Evolutionary conservation across 2,113 vertebrate genomes (phyloP).

Genomic region (Petrocephalus microphthalmus): DNA sequence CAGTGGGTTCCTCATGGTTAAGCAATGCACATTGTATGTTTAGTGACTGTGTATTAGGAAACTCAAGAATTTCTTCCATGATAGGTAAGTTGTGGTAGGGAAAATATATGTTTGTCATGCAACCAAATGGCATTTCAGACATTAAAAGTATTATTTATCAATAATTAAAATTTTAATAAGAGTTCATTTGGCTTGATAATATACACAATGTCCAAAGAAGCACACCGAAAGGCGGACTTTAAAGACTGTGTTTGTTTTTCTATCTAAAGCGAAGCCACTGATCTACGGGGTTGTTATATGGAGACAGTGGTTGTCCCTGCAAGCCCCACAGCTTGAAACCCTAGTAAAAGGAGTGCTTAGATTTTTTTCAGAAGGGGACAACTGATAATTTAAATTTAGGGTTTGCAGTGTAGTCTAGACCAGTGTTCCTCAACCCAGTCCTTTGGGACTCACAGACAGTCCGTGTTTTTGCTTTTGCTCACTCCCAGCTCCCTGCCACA

Average conservation of each 20-base stretch:
- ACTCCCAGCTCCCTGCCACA: background rate
- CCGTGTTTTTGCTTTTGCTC: background rate
- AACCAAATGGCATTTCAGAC: background rate
- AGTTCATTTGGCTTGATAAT: background rate
- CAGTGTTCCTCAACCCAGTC: background rate
- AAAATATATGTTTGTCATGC: background rate
- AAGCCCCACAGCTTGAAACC: background rate
- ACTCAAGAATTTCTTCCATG: background rate
- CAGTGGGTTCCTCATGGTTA: background rate
- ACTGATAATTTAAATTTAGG: background rate
- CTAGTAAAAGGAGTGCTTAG: background rate
- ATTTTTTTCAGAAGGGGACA: background rate
- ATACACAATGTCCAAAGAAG: background rate
- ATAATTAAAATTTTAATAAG: background rate
- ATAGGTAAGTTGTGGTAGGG: background rate
- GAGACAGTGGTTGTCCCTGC: background rate
- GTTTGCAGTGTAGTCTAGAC: background rate
- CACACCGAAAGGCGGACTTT: background rate
- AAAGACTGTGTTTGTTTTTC: background rate
- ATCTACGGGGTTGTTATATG: background rate
- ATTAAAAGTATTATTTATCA: background rate
- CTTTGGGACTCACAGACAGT: background rate
- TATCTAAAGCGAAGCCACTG: background rate
- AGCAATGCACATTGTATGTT: slow-evolving; percentile 13
- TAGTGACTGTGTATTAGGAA: background rate